Evolutionary conservation across 1,140 invertebrate genomes (phyloP).

Genomic region (Eueides isabella): DNA sequence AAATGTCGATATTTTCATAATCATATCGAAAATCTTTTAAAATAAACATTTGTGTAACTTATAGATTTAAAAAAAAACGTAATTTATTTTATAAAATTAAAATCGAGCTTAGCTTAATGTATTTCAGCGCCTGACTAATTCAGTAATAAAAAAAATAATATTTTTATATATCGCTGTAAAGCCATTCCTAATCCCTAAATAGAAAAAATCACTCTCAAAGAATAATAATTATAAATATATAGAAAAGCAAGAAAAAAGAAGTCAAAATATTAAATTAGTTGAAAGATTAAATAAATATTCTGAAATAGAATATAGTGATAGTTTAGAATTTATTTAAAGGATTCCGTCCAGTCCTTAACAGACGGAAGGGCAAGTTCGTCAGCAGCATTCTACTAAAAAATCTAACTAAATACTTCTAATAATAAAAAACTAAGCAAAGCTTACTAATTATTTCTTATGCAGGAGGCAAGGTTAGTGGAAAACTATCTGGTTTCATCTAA

Average conservation of each 20-base stretch:
- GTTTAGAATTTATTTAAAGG: slow-evolving; percentile 13
- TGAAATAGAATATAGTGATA: neutral
- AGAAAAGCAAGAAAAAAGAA: neutral
- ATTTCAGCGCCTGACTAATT: neutral
- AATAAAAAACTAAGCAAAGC: neutral
- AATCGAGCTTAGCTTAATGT: no score
- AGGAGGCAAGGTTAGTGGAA: slow-evolving; percentile 1
- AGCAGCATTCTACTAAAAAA: slow-evolving; percentile 54
- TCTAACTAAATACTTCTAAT: slow-evolving; percentile 26
- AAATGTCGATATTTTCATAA: no score
- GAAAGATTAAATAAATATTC: neutral
- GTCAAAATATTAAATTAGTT: neutral
- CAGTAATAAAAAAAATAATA: neutral
- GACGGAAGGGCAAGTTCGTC: slow-evolving; percentile 68
- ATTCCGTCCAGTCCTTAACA: slow-evolving; percentile 65
- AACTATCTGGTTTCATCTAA: neutral
- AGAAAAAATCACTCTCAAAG: neutral
- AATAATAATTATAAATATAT: neutral
- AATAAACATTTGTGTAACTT: no score
- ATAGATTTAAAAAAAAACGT: no score
- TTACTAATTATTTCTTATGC: neutral
- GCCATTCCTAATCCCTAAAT: neutral
- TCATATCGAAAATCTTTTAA: no score
- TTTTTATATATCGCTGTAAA: neutral
- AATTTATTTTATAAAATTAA: no score